Conservation (phyloP, 2,113 vertebrate species). For the Dipodomys merriami region DNA sequence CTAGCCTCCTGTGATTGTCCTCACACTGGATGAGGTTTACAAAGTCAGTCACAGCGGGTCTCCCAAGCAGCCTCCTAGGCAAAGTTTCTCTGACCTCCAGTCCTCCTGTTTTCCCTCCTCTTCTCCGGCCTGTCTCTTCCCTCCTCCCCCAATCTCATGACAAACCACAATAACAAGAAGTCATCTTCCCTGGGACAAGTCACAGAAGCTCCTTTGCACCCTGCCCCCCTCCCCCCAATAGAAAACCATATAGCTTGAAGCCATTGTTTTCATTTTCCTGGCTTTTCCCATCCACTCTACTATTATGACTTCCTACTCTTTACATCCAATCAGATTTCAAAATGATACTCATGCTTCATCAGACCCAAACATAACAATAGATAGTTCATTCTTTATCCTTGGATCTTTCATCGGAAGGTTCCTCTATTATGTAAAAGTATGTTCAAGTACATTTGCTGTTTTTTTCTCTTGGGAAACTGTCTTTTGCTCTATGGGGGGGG, state of each 20-base stretch:
- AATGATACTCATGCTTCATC: neutral
- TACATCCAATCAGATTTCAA: neutral
- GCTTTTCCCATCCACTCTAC: neutral
- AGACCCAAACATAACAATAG: neutral
- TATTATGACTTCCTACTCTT: neutral
- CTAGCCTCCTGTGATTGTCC: too few species aligned
- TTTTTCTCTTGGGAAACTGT: neutral
- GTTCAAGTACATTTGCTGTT: neutral
- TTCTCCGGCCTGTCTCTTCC: too few species aligned
- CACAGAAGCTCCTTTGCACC: neutral
- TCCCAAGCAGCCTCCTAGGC: too few species aligned
- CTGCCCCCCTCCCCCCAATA: too few species aligned
- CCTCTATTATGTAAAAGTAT: neutral
- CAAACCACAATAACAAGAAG: neutral
- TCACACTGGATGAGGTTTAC: neutral
- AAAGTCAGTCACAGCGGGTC: neutral
- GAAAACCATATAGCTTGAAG: neutral
- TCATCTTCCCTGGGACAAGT: neutral
- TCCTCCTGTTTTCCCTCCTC: neutral
- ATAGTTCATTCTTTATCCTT: neutral
- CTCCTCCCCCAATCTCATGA: neutral
- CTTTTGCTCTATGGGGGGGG: neutral
- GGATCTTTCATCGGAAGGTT: too few species aligned
- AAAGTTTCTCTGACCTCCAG: too few species aligned
- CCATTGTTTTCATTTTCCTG: neutral